A percentile compares a stretch with the other conserved stretches of the same genome.
Evolutionary conservation across 2,113 vertebrate species (phyloP).

Genomic region (Ammodytes marinus): DNA sequence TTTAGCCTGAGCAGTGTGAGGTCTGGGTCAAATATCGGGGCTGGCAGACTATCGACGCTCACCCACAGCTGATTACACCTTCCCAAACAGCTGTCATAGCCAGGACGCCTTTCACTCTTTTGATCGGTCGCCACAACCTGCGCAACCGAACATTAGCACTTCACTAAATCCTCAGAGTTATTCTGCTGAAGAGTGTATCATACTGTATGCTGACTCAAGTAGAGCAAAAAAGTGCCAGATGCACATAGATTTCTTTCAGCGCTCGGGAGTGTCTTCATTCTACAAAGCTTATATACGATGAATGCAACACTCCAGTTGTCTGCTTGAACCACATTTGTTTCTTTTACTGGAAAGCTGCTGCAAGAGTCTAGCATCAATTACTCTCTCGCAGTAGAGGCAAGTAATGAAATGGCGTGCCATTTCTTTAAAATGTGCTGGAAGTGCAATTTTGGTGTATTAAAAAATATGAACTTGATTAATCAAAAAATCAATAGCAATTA

Average conservation of each 20-base stretch:
- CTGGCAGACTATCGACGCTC: conserved; percentile 29
- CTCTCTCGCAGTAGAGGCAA: conserved; percentile 45
- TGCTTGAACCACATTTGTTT: conserved; percentile 24
- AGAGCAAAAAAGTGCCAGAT: background rate
- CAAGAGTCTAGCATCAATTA: conserved; percentile 33
- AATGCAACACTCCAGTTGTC: background rate
- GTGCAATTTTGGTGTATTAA: conserved; percentile 62
- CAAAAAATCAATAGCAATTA: conserved; percentile 72
- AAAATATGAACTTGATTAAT: conserved; percentile 70
- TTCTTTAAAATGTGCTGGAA: conserved; percentile 63
- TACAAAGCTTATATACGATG: background rate
- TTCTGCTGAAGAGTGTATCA: background rate
- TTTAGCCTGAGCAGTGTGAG: conserved; percentile 28
- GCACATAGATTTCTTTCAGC: background rate
- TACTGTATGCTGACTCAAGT: background rate
- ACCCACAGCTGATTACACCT: conserved; percentile 43
- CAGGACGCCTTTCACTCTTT: conserved; percentile 10
- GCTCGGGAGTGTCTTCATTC: background rate
- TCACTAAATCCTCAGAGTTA: conserved; percentile 1
- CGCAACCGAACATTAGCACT: conserved; percentile 3
- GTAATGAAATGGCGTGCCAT: conserved; percentile 54
- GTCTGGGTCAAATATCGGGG: conserved; percentile 38
- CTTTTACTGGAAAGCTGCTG: conserved; percentile 27
- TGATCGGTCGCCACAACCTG: background rate
- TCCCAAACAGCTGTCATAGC: conserved; percentile 51